Conservation (phyloP, 2,888 invertebrate species). For the Miltochrista miniata region DNA sequence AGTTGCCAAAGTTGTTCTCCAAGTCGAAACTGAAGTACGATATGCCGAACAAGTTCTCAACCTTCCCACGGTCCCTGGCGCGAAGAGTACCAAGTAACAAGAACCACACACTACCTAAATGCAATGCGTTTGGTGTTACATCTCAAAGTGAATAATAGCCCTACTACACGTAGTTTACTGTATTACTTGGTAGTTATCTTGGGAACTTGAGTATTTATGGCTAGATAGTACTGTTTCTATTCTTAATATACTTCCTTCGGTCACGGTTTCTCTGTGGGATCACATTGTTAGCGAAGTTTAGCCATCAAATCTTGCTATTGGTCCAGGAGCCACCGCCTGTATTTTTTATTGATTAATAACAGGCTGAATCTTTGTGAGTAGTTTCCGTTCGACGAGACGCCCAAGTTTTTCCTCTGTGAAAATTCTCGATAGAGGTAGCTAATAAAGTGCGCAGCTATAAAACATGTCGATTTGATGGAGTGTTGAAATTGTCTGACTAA, state of each 20-base stretch:
- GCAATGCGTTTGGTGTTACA: slow-evolving; percentile 61
- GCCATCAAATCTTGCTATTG: not conserved
- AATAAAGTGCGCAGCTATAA: no score
- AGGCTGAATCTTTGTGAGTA: no score
- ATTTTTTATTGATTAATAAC: no score
- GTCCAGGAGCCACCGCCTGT: no score
- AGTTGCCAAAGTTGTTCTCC: slow-evolving; percentile 71
- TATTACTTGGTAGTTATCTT: slow-evolving; percentile 20
- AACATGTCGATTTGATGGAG: no score
- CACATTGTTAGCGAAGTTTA: slow-evolving; percentile 23
- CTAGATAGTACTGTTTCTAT: slow-evolving; percentile 32
- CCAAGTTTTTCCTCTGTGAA: no score
- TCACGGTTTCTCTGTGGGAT: slow-evolving; percentile 17
- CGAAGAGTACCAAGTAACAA: slow-evolving; percentile 64
- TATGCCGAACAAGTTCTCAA: slow-evolving; percentile 63
- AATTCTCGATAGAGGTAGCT: no score
- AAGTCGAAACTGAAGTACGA: slow-evolving; percentile 71
- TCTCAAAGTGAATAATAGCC: slow-evolving; percentile 31
- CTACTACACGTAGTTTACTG: slow-evolving; percentile 22
- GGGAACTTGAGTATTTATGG: slow-evolving; percentile 29
- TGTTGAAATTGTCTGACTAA: no score
- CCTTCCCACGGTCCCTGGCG: slow-evolving; percentile 67
- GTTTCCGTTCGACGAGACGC: no score
- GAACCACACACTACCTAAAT: slow-evolving; percentile 78
- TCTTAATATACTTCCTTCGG: slow-evolving; percentile 19